Conservation (phyloP, 2,797 vertebrate genomes). For the Australoheros facetus region DNA sequence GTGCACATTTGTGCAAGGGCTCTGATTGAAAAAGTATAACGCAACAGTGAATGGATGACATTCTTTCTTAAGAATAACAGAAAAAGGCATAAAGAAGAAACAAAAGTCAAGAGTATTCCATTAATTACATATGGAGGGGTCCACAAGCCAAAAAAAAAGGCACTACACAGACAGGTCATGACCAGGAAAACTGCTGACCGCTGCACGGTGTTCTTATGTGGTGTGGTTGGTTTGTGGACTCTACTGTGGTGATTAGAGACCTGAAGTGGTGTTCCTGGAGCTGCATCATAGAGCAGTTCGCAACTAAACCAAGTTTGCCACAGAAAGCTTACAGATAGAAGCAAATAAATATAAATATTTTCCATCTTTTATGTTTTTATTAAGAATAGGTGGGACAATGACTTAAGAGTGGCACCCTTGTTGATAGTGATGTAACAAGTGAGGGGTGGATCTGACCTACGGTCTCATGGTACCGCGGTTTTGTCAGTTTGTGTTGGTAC, state of each 20-base stretch:
- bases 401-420: neutral
- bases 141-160: neutral
- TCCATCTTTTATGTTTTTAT: too few relatives aligned
- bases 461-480: neutral
- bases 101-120: neutral
- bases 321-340: too few relatives aligned
- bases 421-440: neutral
- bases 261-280: neutral
- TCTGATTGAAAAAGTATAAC: neutral
- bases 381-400: too few relatives aligned
- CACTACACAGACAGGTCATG: neutral
- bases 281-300: neutral
- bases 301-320: neutral
- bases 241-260: too few relatives aligned
- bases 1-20: neutral
- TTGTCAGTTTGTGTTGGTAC: neutral
- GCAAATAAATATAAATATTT: too few relatives aligned
- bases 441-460: neutral
- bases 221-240: neutral
- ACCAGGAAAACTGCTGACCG: neutral
- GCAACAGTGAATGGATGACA: neutral
- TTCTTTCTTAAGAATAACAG: slow-evolving; percentile 1
- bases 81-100: neutral
- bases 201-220: neutral
- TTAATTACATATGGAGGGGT: neutral